These are phyloP conservation scores for Samia ricini DNA, from an alignment of 1,140 invertebrate genomes.

Conservation along the genomic window DNA sequence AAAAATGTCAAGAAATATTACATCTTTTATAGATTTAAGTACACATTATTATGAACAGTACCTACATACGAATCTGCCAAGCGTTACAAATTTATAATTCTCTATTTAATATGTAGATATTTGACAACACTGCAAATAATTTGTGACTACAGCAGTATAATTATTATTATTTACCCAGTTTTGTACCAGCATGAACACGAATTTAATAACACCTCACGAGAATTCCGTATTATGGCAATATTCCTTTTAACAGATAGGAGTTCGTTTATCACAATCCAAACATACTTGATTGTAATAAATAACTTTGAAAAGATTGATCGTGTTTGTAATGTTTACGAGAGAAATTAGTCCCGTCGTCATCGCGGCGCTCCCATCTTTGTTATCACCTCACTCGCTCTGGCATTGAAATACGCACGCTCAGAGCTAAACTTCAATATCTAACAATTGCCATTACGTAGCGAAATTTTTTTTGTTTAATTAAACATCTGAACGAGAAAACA, in stretches of 20 bases:
- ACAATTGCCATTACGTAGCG: background rate
- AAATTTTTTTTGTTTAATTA: background rate
- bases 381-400: conserved; percentile 10
- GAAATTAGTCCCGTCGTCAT: background rate
- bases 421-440: background rate
- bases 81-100: background rate
- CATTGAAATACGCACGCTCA: conserved; percentile 9
- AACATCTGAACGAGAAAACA: background rate
- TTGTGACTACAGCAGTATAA: background rate
- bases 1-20: too few relatives aligned
- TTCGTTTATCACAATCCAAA: conserved; percentile 9
- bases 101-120: background rate
- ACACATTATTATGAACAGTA: too few relatives aligned
- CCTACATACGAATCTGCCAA: background rate
- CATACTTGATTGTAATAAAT: conserved; percentile 2
- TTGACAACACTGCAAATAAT: background rate
- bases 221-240: background rate
- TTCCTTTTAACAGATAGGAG: background rate
- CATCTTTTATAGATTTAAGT: too few relatives aligned
- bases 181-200: background rate
- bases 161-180: background rate
- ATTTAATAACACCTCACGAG: background rate
- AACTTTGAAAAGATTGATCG: conserved; percentile 8
- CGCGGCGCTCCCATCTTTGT: background rate
- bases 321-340: conserved; percentile 2